Percentiles rank a stretch among this genome's conserved stretches.
These are phyloP conservation scores for Mesorhabditis sp. DNA, from an alignment of 2,888 invertebrate genomes.

Conservation along the genomic window DNA sequence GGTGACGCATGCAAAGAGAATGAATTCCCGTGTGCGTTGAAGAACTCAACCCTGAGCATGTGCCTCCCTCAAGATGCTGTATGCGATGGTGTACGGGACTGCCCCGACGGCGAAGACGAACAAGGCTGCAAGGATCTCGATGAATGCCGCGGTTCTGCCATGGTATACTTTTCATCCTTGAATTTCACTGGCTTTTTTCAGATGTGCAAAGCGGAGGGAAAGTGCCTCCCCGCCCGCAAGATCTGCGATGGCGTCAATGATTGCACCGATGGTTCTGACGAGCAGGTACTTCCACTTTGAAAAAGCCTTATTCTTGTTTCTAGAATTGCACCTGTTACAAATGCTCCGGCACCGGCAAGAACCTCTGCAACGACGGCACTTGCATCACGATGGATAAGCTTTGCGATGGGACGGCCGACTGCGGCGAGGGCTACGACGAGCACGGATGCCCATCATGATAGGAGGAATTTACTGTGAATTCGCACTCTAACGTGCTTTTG, in stretches of 20 bases:
- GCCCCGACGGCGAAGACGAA: too few relatives aligned
- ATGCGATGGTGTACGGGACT: too few relatives aligned
- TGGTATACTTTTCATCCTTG: too few relatives aligned
- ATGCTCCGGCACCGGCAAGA: neutral
- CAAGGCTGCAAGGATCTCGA: too few relatives aligned
- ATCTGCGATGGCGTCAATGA: neutral
- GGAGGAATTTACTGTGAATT: too few relatives aligned
- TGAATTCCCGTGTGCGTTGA: neutral
- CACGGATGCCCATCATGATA: neutral
- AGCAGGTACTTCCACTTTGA: neutral
- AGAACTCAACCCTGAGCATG: too few relatives aligned
- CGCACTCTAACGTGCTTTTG: too few relatives aligned
- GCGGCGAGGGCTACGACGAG: neutral
- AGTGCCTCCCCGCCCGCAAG: neutral
- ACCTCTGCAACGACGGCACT: neutral
- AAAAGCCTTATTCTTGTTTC: too few relatives aligned
- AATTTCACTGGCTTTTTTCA: too few relatives aligned
- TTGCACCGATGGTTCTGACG: neutral
- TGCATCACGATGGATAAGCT: neutral
- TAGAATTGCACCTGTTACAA: neutral
- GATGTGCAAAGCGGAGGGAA: neutral
- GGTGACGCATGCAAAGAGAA: neutral
- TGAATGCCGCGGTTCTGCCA: too few relatives aligned
- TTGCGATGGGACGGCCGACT: constrained; percentile 5
- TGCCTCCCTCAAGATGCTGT: too few relatives aligned